A percentile compares a stretch with the other conserved stretches of the same genome.
Evolutionary conservation across 92 coral and sea anemone genomes (phyloP).

Genomic region (Porites divaricata): DNA sequence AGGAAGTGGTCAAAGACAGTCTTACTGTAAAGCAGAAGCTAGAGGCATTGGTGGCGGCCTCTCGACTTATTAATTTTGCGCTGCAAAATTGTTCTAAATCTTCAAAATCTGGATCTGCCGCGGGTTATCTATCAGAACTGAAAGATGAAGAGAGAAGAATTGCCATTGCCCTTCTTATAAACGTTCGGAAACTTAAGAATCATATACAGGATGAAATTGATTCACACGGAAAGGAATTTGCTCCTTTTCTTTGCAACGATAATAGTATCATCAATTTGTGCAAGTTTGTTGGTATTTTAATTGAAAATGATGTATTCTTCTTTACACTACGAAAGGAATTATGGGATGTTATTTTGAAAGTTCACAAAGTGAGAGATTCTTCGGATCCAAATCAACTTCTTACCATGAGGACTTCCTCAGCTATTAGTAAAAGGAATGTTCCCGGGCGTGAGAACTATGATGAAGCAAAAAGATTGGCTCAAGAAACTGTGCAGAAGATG

Average conservation of each 20-base stretch:
- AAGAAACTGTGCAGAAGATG: not conserved
- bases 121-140: not conserved
- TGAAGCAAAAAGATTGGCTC: not conserved
- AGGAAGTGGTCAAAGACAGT: conserved; percentile 26
- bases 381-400: not conserved
- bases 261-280: not conserved
- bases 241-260: not conserved
- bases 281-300: not conserved
- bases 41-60: conserved; percentile 6
- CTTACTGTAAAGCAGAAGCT: not conserved
- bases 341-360: not conserved
- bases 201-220: not conserved
- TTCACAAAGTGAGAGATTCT: not conserved
- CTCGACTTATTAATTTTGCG: conserved; percentile 12
- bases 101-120: not conserved
- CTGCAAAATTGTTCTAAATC: not conserved
- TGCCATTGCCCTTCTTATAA: not conserved
- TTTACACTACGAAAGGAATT: not conserved
- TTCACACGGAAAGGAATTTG: no score
- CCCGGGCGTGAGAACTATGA: not conserved
- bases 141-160: not conserved
- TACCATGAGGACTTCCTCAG: not conserved
- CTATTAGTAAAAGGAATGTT: not conserved
- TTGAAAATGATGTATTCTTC: not conserved
- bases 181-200: not conserved